Conservation (phyloP, 35 echinoderm and acorn worm species). For the Heliocidaris erythrogramma region DNA sequence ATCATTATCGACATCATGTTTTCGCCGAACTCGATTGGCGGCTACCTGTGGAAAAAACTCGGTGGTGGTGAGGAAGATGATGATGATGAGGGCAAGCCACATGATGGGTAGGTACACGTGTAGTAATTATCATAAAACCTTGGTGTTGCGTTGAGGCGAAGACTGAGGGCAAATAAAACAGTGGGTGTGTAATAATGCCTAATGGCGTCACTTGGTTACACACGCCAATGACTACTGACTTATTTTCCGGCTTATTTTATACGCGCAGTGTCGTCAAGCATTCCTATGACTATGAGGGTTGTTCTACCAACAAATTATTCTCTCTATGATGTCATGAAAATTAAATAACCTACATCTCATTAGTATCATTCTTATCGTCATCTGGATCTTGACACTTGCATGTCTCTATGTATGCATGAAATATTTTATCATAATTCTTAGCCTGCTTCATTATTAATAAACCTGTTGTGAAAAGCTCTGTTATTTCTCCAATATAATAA, state of each 20-base stretch:
- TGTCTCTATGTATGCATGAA: background rate
- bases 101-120: constrained; percentile 23
- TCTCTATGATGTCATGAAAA: background rate
- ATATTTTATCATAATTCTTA: too few species aligned
- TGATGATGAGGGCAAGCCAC: background rate
- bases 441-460: too few species aligned
- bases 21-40: constrained; percentile 28
- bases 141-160: too few species aligned
- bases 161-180: background rate
- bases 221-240: background rate
- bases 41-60: constrained; percentile 27
- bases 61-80: constrained; percentile 10
- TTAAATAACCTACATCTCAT: background rate
- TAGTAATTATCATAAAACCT: background rate
- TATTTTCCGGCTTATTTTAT: background rate
- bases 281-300: too few species aligned
- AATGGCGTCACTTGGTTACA: constrained; percentile 7
- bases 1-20: constrained; percentile 47
- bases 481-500: too few species aligned
- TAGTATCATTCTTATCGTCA: background rate
- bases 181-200: background rate
- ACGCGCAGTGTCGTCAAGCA: background rate
- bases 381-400: background rate
- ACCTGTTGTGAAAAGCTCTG: too few species aligned
- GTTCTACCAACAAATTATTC: background rate